Percentiles rank a stretch among this genome's conserved stretches.
phyloP scores from a whole-genome alignment of 2,888 invertebrate species.

The Epinotia ramella region DNA sequence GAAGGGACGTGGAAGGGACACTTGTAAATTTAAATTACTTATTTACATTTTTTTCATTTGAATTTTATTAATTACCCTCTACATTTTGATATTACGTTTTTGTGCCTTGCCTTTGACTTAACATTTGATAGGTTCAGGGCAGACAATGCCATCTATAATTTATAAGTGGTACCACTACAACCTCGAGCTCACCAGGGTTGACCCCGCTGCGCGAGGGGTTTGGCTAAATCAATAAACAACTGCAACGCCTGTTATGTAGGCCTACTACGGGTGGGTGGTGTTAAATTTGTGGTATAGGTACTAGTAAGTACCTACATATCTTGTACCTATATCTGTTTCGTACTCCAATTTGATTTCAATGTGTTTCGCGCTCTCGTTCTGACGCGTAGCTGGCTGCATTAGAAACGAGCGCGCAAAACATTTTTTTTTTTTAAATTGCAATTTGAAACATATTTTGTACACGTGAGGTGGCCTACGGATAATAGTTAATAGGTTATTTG shows the following conservation, averaged over 20 bases:
- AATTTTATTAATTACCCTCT: no score
- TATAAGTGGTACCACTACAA: slow-evolving; percentile 24
- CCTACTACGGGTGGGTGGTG: background rate
- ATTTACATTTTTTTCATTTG: no score
- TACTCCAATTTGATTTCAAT: background rate
- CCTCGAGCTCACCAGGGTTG: background rate
- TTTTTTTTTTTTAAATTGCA: no score
- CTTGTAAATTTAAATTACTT: no score
- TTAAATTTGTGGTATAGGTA: background rate
- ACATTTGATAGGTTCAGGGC: slow-evolving; percentile 13
- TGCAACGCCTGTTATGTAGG: background rate
- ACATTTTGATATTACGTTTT: no score
- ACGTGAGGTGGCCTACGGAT: no score
- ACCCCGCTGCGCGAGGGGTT: slow-evolving; percentile 13
- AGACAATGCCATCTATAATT: slow-evolving; percentile 50
- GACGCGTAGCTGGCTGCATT: background rate
- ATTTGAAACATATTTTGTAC: no score
- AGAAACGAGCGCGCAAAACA: no score
- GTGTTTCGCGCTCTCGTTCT: background rate
- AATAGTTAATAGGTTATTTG: no score
- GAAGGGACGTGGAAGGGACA: no score
- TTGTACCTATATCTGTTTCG: background rate
- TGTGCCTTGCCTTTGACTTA: no score
- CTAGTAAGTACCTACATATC: background rate
- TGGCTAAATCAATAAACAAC: slow-evolving; percentile 31